Percentiles rank a stretch among this genome's conserved stretches.
Evolutionary conservation across 2,113 vertebrate species (phyloP).

Genomic region (Gobiocypris rarus): DNA sequence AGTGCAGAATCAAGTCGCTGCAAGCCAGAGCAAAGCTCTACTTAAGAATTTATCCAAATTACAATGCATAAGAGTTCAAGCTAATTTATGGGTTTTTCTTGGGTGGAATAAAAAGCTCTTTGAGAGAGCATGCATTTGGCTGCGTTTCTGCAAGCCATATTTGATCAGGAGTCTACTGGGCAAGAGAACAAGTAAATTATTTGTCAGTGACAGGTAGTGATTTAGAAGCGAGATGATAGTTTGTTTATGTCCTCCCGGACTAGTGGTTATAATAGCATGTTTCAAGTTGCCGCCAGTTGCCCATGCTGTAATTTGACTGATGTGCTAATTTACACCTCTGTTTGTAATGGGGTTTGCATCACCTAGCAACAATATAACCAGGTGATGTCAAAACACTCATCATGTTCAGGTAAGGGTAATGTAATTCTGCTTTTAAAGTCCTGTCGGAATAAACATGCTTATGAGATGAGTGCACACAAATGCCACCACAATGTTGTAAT

Average conservation of each 20-base stretch:
- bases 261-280: slow-evolving; percentile 66
- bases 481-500: neutral
- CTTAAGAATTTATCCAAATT: slow-evolving; percentile 54
- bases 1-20: slow-evolving; percentile 7
- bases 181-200: slow-evolving; percentile 53
- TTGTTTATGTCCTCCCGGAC: slow-evolving; percentile 60
- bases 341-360: slow-evolving; percentile 10
- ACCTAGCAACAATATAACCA: slow-evolving; percentile 40
- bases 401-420: neutral
- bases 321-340: slow-evolving; percentile 40
- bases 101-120: slow-evolving; percentile 34
- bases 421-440: slow-evolving; percentile 4
- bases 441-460: neutral
- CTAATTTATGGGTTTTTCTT: slow-evolving; percentile 59
- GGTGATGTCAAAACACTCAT: slow-evolving; percentile 14
- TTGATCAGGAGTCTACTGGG: slow-evolving; percentile 38
- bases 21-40: slow-evolving; percentile 50
- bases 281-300: slow-evolving; percentile 57
- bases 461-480: neutral
- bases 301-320: slow-evolving; percentile 40
- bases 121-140: slow-evolving; percentile 56
- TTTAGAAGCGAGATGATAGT: slow-evolving; percentile 60
- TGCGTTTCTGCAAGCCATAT: slow-evolving; percentile 43
- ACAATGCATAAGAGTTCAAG: slow-evolving; percentile 47
- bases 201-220: slow-evolving; percentile 57